Conservation (phyloP, 1,140 invertebrate species). For the Gryon sp. region DNA sequence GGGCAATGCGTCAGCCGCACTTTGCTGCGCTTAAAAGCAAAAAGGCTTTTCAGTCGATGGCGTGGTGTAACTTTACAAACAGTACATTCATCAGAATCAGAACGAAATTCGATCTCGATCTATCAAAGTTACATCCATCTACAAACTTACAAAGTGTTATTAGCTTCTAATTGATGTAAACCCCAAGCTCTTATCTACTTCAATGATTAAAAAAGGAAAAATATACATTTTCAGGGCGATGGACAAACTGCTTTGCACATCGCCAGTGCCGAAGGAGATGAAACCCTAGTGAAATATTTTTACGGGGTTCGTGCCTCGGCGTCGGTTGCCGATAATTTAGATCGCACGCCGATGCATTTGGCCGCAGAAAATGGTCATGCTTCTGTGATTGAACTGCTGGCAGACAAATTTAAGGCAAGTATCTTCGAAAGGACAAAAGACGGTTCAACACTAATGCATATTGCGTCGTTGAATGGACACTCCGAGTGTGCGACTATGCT, state of each 20-base stretch:
- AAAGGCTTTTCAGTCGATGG: constrained; percentile 55
- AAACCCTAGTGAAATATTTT: constrained; percentile 95
- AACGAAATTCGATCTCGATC: too few species aligned
- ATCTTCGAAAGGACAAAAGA: constrained; percentile 97
- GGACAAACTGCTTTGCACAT: constrained; percentile 97
- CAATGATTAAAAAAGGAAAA: background rate
- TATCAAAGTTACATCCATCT: too few species aligned
- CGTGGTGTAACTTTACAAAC: constrained; percentile 14
- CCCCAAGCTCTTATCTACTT: too few species aligned
- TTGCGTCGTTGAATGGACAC: constrained; percentile 97
- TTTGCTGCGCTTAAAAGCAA: constrained; percentile 10
- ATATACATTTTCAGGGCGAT: constrained; percentile 83
- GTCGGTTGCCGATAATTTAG: constrained; percentile 95
- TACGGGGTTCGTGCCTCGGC: constrained; percentile 96
- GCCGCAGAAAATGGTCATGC: constrained; percentile 98
- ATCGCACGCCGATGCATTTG: constrained; percentile 97
- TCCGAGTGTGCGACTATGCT: constrained; percentile 99
- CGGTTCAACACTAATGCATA: constrained; percentile 98
- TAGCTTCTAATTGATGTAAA: too few species aligned
- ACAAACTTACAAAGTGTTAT: too few species aligned
- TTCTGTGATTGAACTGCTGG: constrained; percentile 95
- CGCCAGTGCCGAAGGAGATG: constrained; percentile 96
- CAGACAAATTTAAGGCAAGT: constrained; percentile 98
- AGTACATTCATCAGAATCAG: constrained; percentile 35
- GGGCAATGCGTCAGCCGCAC: constrained; percentile 65